Evolutionary conservation across 2,888 invertebrate species (phyloP).

Genomic region (Galerucella nymphaeae): DNA sequence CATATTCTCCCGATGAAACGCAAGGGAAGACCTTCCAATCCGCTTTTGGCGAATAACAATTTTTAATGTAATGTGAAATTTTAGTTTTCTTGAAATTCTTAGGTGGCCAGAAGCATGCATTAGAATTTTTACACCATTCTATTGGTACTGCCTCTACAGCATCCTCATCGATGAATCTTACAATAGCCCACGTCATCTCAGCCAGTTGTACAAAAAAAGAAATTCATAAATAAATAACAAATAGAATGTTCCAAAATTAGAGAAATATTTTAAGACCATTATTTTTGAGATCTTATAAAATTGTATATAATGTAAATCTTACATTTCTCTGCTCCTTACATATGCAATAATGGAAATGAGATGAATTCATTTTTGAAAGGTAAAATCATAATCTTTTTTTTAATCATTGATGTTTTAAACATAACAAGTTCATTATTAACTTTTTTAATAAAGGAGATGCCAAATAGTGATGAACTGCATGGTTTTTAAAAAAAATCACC

Average conservation of each 20-base stretch:
- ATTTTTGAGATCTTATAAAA: slow-evolving; percentile 4
- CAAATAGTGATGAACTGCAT: slow-evolving; percentile 4
- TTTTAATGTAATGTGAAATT: neutral
- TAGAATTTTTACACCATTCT: slow-evolving; percentile 1
- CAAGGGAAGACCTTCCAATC: slow-evolving; percentile 1
- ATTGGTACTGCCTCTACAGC: slow-evolving; percentile 2
- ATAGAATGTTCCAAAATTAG: neutral
- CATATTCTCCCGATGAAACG: neutral
- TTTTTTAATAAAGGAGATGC: neutral
- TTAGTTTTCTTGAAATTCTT: neutral
- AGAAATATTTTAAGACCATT: neutral
- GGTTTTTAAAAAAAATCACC: neutral
- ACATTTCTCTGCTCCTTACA: neutral
- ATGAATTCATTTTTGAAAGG: slow-evolving; percentile 1
- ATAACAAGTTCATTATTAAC: slow-evolving; percentile 1
- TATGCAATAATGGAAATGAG: neutral
- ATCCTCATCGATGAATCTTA: neutral
- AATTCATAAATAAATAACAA: neutral
- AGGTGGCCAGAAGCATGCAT: neutral
- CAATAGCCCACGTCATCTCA: neutral
- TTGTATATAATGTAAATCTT: neutral
- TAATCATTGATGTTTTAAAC: neutral
- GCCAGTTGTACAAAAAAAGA: neutral
- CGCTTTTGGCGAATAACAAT: slow-evolving; percentile 1
- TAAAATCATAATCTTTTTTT: neutral